Percentiles rank a stretch among this genome's conserved stretches.
Evolutionary conservation across 2,797 vertebrate genomes (phyloP).

Genomic region (Diplodus sargus): DNA sequence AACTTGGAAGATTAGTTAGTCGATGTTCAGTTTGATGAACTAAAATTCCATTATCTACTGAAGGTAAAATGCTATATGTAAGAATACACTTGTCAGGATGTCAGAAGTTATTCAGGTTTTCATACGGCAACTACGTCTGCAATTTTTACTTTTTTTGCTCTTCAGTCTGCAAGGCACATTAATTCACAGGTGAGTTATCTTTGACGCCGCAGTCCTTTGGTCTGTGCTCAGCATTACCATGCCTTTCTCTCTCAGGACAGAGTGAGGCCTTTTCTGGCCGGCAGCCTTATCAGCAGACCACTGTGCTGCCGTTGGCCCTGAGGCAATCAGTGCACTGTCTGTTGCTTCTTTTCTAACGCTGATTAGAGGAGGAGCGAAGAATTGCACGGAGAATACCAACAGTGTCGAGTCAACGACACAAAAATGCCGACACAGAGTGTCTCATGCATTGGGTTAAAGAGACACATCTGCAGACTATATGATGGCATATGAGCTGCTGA

Average conservation of each 20-base stretch:
- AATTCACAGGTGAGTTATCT: conserved; percentile 52
- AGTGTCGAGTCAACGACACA: conserved; percentile 24
- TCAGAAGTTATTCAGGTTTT: conserved; percentile 14
- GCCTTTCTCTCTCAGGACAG: conserved; percentile 53
- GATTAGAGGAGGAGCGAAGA: conserved; percentile 65
- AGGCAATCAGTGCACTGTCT: conserved; percentile 73
- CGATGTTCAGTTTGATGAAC: no score
- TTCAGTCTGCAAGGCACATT: conserved; percentile 12
- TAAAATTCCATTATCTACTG: neutral
- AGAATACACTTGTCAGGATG: neutral
- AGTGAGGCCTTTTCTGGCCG: conserved; percentile 60
- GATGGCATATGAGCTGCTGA: neutral
- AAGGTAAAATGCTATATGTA: neutral
- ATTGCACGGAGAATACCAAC: conserved; percentile 64
- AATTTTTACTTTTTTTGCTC: neutral
- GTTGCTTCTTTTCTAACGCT: conserved; percentile 57
- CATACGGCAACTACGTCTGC: conserved; percentile 1
- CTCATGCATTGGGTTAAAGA: conserved; percentile 2
- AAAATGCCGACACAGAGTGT: neutral
- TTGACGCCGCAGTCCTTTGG: conserved; percentile 44
- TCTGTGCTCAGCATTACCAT: conserved; percentile 20
- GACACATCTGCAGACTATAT: conserved; percentile 9
- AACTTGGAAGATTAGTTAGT: no score
- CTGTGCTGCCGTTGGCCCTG: conserved; percentile 62
- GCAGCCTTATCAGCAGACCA: conserved; percentile 69